Conservation (phyloP, 2,797 vertebrate genomes). For the Enteromius anoplus region DNA sequence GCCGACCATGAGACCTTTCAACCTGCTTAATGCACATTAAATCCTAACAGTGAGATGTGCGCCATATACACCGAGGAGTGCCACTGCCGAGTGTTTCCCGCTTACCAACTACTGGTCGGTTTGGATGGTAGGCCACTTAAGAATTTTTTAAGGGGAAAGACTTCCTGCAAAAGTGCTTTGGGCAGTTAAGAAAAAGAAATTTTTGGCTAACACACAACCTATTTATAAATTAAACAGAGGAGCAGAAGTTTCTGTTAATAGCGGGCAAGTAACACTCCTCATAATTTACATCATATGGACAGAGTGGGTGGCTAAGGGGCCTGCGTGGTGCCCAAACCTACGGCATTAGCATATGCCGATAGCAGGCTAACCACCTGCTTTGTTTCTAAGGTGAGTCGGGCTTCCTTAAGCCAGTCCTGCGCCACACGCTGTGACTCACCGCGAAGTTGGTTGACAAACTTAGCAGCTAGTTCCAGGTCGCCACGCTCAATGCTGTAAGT, state of each 20-base stretch:
- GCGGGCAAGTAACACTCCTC: slow-evolving; percentile 39
- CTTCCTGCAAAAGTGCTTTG: slow-evolving; percentile 48
- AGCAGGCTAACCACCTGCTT: slow-evolving; percentile 89
- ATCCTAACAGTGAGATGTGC: slow-evolving; percentile 4
- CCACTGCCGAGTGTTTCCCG: neutral
- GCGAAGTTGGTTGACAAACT: slow-evolving; percentile 91
- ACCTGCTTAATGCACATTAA: slow-evolving; percentile 37
- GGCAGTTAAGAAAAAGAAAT: slow-evolving; percentile 22
- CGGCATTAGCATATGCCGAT: slow-evolving; percentile 91
- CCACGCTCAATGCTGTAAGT: slow-evolving; percentile 92
- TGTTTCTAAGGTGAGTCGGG: slow-evolving; percentile 91
- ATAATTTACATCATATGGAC: slow-evolving; percentile 16
- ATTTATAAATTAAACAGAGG: slow-evolving; percentile 55
- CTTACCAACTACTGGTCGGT: slow-evolving; percentile 7
- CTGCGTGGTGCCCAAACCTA: slow-evolving; percentile 91
- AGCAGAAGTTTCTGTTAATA: slow-evolving; percentile 38
- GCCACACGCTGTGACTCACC: slow-evolving; percentile 92
- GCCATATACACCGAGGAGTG: slow-evolving; percentile 20
- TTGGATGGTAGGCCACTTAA: slow-evolving; percentile 37
- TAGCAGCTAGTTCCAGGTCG: slow-evolving; percentile 95
- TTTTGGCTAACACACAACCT: slow-evolving; percentile 29
- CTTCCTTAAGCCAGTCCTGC: slow-evolving; percentile 92
- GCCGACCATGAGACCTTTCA: neutral
- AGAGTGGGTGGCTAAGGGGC: slow-evolving; percentile 72
- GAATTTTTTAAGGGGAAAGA: slow-evolving; percentile 29